phyloP scores from a whole-genome alignment of 2,113 vertebrate genomes.

The Bagarius yarrelli region DNA sequence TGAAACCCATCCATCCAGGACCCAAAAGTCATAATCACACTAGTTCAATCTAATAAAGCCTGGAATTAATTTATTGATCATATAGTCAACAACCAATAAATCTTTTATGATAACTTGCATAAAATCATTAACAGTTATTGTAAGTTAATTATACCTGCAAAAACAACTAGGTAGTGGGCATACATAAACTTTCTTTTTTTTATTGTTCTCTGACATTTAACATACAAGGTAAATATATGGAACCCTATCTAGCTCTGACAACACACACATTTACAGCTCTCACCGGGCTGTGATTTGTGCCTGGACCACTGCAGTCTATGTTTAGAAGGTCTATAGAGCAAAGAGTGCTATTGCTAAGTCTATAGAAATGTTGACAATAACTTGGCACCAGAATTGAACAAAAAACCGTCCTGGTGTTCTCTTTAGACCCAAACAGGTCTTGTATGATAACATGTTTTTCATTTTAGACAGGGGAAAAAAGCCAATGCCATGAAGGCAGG shows the following conservation, averaged over 20 bases:
- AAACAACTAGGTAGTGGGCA: not conserved
- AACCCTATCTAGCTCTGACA: constrained; percentile 8
- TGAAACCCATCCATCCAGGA: not conserved
- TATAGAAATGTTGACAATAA: constrained; percentile 17
- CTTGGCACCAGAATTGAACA: constrained; percentile 12
- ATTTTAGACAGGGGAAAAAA: constrained; percentile 12
- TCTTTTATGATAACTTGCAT: not conserved
- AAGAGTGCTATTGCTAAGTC: constrained; percentile 18
- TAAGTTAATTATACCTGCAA: not conserved
- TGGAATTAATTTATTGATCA: not conserved
- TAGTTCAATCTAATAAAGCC: not conserved
- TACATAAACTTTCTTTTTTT: not conserved
- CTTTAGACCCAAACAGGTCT: not conserved
- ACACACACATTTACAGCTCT: not conserved
- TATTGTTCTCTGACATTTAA: constrained; percentile 7
- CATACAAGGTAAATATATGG: not conserved
- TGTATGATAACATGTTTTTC: constrained; percentile 21
- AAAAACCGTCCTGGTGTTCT: not conserved
- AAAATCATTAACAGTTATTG: not conserved
- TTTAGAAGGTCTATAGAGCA: constrained; percentile 22
- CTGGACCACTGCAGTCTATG: constrained; percentile 5
- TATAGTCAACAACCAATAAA: not conserved
- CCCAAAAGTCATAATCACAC: not conserved
- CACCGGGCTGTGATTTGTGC: constrained; percentile 21
- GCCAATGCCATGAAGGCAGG: constrained; percentile 5